These are phyloP conservation scores for Crypturellus tataupa DNA, from an alignment of 2,797 vertebrate genomes.

Conservation along the genomic window DNA sequence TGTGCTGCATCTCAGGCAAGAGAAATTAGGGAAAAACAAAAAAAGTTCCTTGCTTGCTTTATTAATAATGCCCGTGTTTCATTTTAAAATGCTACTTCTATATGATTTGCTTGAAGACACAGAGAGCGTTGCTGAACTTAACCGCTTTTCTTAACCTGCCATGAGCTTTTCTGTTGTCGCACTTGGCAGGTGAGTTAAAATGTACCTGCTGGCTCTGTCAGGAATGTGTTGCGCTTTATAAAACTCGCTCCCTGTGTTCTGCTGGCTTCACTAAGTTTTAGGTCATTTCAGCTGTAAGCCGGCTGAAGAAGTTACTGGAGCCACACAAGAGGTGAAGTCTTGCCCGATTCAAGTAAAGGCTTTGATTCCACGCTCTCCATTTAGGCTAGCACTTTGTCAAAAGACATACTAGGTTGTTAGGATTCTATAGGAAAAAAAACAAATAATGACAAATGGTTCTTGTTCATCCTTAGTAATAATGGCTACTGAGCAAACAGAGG, in stretches of 20 bases:
- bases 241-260: not conserved
- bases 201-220: not conserved
- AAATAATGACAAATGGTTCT: not conserved
- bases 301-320: not conserved
- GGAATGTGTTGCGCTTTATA: not conserved
- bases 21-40: not conserved
- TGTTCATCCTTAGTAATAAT: not conserved
- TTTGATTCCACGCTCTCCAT: not conserved
- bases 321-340: not conserved
- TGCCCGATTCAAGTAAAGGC: not conserved
- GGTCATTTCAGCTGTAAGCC: not conserved
- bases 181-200: not conserved
- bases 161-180: not conserved
- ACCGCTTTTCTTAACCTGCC: not conserved
- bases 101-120: not conserved
- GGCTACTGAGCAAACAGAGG: not conserved
- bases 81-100: not conserved
- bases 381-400: not conserved
- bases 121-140: not conserved
- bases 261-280: not conserved
- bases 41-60: not conserved
- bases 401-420: not conserved
- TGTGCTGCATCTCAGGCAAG: not conserved
- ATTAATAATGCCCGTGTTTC: not conserved
- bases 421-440: not conserved